A percentile compares a stretch with the other conserved stretches of the same genome.
Evolutionary conservation across 2,797 vertebrate genomes (phyloP).

Genomic region (Varecia variegata): DNA sequence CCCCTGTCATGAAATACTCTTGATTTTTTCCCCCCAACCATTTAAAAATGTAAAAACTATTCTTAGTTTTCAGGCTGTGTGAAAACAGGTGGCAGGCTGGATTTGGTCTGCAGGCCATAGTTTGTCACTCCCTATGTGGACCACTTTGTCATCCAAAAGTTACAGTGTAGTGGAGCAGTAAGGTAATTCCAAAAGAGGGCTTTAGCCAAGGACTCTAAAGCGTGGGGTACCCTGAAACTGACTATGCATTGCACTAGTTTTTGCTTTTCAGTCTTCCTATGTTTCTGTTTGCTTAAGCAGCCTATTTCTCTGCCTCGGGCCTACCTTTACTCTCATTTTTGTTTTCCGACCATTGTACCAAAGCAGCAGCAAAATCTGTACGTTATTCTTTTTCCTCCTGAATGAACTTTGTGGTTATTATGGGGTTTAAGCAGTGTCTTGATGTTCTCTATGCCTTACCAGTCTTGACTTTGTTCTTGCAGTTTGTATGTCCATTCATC

Average conservation of each 20-base stretch:
- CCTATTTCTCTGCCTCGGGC: slow-evolving; percentile 23
- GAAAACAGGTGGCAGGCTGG: neutral
- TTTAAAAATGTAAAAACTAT: neutral
- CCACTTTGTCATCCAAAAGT: neutral
- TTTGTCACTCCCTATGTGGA: neutral
- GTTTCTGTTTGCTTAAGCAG: slow-evolving; percentile 34
- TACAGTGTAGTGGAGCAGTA: neutral
- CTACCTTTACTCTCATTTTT: neutral
- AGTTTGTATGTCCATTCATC: slow-evolving; percentile 98
- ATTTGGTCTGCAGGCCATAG: neutral
- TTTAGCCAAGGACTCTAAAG: neutral
- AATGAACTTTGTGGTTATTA: neutral
- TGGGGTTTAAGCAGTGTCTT: neutral
- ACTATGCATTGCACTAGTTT: neutral
- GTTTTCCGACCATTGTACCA: neutral
- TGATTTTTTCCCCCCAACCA: neutral
- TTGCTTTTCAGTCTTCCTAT: neutral
- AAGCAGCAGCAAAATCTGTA: neutral
- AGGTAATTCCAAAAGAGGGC: neutral
- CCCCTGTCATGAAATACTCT: neutral
- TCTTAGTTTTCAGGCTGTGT: neutral
- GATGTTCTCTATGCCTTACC: slow-evolving; percentile 57
- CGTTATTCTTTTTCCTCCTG: slow-evolving; percentile 31
- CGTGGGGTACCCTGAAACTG: neutral
- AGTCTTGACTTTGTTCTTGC: slow-evolving; percentile 82